Evolutionary conservation across 2,888 invertebrate genomes (phyloP).

Genomic region (Nemurella pictetii): DNA sequence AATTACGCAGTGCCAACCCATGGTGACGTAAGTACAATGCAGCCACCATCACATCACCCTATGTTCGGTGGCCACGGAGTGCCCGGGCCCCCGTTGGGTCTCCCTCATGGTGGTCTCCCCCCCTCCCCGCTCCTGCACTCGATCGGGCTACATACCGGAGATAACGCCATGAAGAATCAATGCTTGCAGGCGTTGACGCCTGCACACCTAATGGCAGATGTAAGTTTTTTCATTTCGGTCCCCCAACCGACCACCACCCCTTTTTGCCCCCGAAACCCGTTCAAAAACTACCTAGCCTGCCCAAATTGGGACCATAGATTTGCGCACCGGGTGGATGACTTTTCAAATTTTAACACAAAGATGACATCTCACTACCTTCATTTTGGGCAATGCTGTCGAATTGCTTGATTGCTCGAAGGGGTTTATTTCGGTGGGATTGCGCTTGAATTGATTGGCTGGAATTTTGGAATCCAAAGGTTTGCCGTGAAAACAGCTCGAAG

Average conservation of each 20-base stretch:
- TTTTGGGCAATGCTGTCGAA: background rate
- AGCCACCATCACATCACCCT: conserved; percentile 59
- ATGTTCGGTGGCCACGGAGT: conserved; percentile 53
- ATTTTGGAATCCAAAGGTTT: background rate
- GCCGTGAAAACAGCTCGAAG: background rate
- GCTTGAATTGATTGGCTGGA: background rate
- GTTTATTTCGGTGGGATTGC: too few species aligned
- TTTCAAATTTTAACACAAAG: background rate
- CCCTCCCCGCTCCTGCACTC: conserved; percentile 55
- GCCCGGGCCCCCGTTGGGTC: conserved; percentile 58
- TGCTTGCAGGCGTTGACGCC: conserved; percentile 64
- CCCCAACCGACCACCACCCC: conserved; percentile 3
- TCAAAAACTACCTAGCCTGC: background rate
- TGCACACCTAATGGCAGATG: conserved; percentile 60
- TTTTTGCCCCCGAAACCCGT: conserved; percentile 20
- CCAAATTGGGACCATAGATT: background rate
- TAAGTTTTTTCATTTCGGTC: conserved; percentile 50
- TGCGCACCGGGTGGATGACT: background rate
- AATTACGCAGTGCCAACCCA: conserved; percentile 93
- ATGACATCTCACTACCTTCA: background rate
- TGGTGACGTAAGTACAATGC: conserved; percentile 79
- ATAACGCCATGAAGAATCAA: conserved; percentile 47
- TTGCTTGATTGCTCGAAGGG: background rate
- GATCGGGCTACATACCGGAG: conserved; percentile 46
- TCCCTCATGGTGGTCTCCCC: conserved; percentile 60